A percentile compares a stretch with the other conserved stretches of the same genome.
These are phyloP conservation scores for Drosophila truncata DNA, from an alignment of 1,140 invertebrate genomes.

Conservation along the genomic window DNA sequence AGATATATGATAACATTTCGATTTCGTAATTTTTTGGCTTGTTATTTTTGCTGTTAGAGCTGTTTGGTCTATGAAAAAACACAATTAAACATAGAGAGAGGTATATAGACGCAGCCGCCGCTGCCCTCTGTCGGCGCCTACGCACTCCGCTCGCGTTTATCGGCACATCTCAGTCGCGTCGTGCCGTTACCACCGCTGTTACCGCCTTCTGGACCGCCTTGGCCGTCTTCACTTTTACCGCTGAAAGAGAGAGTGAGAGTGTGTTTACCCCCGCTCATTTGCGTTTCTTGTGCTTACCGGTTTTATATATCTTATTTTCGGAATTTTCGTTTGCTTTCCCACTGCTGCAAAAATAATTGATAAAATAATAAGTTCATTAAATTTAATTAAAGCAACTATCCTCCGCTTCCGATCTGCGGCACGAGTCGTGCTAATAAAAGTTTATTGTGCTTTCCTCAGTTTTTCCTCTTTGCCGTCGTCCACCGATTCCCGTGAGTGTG, in stretches of 20 bases:
- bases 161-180: slow-evolving; percentile 42
- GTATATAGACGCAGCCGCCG: slow-evolving; percentile 9
- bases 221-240: slow-evolving; percentile 73
- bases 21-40: neutral
- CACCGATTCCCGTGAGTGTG: slow-evolving; percentile 10
- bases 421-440: slow-evolving; percentile 66
- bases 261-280: slow-evolving; percentile 77
- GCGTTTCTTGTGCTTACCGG: slow-evolving; percentile 76
- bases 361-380: slow-evolving; percentile 75
- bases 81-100: neutral
- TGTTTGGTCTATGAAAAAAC: slow-evolving; percentile 5
- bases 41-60: slow-evolving; percentile 3
- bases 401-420: slow-evolving; percentile 70
- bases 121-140: slow-evolving; percentile 45
- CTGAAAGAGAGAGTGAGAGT: slow-evolving; percentile 76
- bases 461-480: slow-evolving; percentile 27
- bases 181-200: slow-evolving; percentile 7
- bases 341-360: slow-evolving; percentile 38
- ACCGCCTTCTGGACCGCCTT: slow-evolving; percentile 17
- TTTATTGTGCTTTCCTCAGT: slow-evolving; percentile 52
- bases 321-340: slow-evolving; percentile 46
- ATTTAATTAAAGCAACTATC: slow-evolving; percentile 73
- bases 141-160: slow-evolving; percentile 48
- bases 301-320: slow-evolving; percentile 53
- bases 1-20: neutral